Conservation (phyloP, 2,113 vertebrate species). For the Pseudonaja textilis region DNA sequence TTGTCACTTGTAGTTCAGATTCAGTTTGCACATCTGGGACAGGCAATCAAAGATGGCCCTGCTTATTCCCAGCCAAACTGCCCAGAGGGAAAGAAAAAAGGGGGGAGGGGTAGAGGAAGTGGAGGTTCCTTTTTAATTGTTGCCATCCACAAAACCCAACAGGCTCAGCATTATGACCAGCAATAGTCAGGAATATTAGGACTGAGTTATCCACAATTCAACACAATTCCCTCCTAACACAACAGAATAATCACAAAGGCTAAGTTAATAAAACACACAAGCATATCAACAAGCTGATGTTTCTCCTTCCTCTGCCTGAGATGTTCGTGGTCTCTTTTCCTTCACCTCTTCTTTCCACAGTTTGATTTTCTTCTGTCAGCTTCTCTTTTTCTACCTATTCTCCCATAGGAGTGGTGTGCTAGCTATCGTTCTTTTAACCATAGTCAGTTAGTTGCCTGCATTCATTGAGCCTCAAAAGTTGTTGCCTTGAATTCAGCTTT, state of each 20-base stretch:
- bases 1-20: background rate
- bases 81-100: background rate
- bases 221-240: background rate
- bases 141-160: background rate
- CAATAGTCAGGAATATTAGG: background rate
- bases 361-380: background rate
- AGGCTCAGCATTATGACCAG: background rate
- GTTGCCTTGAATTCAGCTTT: background rate
- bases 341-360: no score
- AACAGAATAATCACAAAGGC: background rate
- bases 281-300: background rate
- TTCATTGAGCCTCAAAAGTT: background rate
- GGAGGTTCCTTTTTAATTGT: background rate
- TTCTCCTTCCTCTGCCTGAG: background rate
- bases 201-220: background rate
- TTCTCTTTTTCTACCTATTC: background rate
- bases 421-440: background rate
- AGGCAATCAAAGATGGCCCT: background rate
- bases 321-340: background rate
- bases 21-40: background rate
- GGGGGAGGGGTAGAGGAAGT: accelerated
- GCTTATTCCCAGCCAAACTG: background rate
- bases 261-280: background rate
- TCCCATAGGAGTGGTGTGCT: background rate
- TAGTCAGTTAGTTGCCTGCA: background rate